These are phyloP conservation scores for Petaurus breviceps DNA, from an alignment of 2,113 vertebrate genomes.

Conservation along the genomic window DNA sequence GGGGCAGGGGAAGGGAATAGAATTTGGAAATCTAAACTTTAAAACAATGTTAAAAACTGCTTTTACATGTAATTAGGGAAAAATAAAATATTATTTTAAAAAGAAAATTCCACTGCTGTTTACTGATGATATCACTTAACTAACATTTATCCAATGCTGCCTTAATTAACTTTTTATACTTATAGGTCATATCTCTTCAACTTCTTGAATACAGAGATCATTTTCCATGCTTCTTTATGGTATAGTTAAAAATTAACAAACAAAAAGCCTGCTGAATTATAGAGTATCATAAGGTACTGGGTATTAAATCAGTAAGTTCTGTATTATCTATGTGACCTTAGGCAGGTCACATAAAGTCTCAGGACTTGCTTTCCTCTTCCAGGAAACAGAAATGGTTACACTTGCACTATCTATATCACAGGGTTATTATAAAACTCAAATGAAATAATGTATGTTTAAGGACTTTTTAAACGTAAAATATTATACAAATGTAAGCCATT, in stretches of 20 bases:
- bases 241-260: background rate
- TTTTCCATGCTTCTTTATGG: background rate
- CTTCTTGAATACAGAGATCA: background rate
- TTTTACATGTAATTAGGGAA: background rate
- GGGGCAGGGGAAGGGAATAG: no score
- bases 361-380: background rate
- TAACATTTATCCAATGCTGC: background rate
- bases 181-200: background rate
- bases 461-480: background rate
- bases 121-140: background rate
- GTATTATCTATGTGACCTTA: background rate
- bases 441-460: background rate
- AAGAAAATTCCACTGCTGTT: background rate
- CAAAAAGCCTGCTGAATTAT: background rate
- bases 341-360: background rate
- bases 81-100: background rate
- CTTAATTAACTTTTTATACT: background rate
- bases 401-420: background rate
- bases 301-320: background rate
- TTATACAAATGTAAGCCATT: background rate
- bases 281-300: background rate
- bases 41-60: background rate
- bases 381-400: background rate
- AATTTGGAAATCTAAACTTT: background rate
- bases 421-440: background rate